Base-by-base conservation (phyloP, 1,140 invertebrate species). In the Aethina tumida region DNA sequence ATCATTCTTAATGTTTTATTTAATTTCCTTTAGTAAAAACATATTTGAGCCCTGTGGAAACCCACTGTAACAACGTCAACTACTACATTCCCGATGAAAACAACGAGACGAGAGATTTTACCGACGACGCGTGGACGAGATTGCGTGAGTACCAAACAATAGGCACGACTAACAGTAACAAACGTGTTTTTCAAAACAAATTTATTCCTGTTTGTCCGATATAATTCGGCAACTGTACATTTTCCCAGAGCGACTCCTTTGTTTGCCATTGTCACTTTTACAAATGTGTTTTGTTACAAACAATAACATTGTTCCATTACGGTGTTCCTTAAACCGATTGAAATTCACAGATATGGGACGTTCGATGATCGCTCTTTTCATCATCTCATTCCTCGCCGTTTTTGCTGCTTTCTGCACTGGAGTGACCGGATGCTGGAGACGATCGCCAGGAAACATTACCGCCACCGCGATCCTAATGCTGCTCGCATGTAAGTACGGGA, bases 341-440 rank as follows among this genome's bases (percentile, higher is more conserved):
- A n/a, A n/a, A n/a, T 38, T 74, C 75, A 19, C 68, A 90, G 90
- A 81, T 65, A 88, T 95, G 84, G 86, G 85, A 29, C 72, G 90
- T 47, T 88, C 88, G 12, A 86, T 89, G 62, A 85, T 94, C 51
- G 88, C 86, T 18, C 70, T 94, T 27, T 93, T 92, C 69, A 91
- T 93, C 49, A 75, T 89, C 15, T 78, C 82, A 5, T 95, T 94
- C 66, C 72, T 93, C 55, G 77, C 85, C 17, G 78, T 92, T 36
- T 91, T 92, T 65, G 79, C 89, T 44, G 84, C 90, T 4, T 94
- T 94, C 66, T 93, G 88, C 79, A 92, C 89, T 19, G 91, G 91
- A 35, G 79, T 94, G 0, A 68, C 68, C 2, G 87, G 91, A 47
- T 94, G 89, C 59, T 94, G 89, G 88, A 81, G 85, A 64, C 72